Base-by-base conservation (phyloP, 2,888 invertebrate species). In the Perithous albicinctus region DNA sequence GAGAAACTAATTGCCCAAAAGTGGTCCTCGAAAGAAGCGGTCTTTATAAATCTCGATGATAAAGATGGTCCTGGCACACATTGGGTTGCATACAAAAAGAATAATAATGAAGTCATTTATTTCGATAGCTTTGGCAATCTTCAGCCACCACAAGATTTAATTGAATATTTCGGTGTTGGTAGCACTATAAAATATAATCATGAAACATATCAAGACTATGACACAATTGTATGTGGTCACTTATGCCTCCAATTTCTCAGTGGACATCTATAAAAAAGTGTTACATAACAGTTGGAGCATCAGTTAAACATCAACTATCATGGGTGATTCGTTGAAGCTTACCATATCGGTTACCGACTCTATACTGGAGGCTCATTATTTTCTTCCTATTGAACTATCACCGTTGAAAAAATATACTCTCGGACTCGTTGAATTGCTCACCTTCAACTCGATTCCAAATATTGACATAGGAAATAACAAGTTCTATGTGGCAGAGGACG, bases 101-200 rank as follows among this genome's bases (percentile, higher is more conserved):
- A n/a, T n/a, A 84, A 85, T 35, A 72, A 87, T 77, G 66, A 86
- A 23, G 85, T 89, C 8, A 82, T 87, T 59, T 93, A 92, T 83
- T 92, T 89, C 85, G 91, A 92, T 78, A 90, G 89, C 64, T 92
- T 90, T 83, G 91, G 91, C 5, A 88, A 92, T 82, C 83, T 91
- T 23, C 85, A 85, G 66, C 91, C 90, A 1, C 89, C 89, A 0
- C 15, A 61, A 54, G 90, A 90, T 85, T 66, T 90, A n/a, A 79
- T 87, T 12, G 85, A 84, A 18, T 90, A 90, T n/a, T 46, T 80
- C 26, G 80, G 80, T 80, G 75, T 38, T 51, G 63, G 80, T 78
- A 63, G 80, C 26, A 56, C 29, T 54, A 76, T 83, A 6, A 73
- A 75, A 59, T 90, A 88, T 63, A 90, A 89, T 83, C 87, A 90